A percentile compares a stretch with the other conserved stretches of the same genome.
Evolutionary conservation across 2,113 vertebrate genomes (phyloP).

Genomic region (Misgurnus anguillicaudatus): DNA sequence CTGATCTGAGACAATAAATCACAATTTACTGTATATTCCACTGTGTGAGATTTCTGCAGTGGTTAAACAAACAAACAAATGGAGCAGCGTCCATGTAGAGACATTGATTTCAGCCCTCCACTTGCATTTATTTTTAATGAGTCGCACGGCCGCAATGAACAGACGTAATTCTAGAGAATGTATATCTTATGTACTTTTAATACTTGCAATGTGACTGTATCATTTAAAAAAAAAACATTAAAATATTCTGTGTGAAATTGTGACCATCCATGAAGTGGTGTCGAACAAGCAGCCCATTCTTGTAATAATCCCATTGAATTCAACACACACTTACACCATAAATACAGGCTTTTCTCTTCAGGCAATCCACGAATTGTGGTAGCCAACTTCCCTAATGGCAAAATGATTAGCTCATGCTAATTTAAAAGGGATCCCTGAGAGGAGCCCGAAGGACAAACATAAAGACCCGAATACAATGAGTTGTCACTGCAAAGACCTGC

Average conservation of each 20-base stretch:
- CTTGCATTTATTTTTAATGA: background rate
- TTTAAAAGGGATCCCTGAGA: conserved; percentile 65
- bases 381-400: conserved; percentile 66
- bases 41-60: no score
- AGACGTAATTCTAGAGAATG: no score
- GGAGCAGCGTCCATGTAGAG: background rate
- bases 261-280: background rate
- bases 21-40: no score
- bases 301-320: conserved; percentile 20
- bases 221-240: no score
- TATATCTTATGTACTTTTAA: no score
- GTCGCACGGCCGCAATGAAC: background rate
- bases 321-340: conserved; percentile 12
- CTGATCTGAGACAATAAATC: background rate
- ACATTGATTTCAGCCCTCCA: background rate
- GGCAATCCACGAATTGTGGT: conserved; percentile 52
- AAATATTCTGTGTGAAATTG: no score
- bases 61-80: background rate
- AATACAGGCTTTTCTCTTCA: conserved; percentile 35
- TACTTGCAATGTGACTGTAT: background rate
- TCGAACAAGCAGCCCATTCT: conserved; percentile 36
- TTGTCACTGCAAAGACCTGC: conserved; percentile 14
- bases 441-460: conserved; percentile 57
- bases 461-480: conserved; percentile 46
- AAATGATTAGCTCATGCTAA: conserved; percentile 65